Evolutionary conservation across 2,113 vertebrate species (phyloP), one percentile per base, ranked within the genome.

Genomic region (Taxidea taxus): DNA sequence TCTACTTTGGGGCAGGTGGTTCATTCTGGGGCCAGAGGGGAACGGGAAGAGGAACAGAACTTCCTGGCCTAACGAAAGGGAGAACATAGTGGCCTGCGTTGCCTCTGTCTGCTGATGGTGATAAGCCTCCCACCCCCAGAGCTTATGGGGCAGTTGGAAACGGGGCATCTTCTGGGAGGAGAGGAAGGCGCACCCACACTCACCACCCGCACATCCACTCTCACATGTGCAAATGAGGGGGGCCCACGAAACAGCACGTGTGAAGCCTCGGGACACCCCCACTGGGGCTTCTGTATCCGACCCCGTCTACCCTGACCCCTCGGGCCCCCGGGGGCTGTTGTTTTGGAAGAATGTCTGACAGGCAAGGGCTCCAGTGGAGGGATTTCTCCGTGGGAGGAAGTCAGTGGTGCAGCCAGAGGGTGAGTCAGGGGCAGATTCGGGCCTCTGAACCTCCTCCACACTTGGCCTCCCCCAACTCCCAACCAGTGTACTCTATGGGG

Each of bases 181-280:
- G 31, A 47, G 27, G 60, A 0, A 16, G 51, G 21, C 5, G 1
- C 0, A 2, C 1, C 0, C 9, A 18, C 20, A 23, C 4, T 7
- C 9, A 4, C 14, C 27, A 11, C 31, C 12, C 39, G 7, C 31
- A 56, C 1, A 20, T 9, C 34, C 14, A 13, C 34, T 3, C 42
- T 12, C 0, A 0, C 2, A 4, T n/a, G 12, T 1, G 0, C 16
- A 13, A 16, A 13, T 27, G 70, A 7, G 13, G 39, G 78, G 39
- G 47, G n/a, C 2, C 37, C 42, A 29, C 23, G 47, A 10, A 10
- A 7, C 34, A 3, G 3, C 42, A 34, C 42, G 4, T 3, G 21
- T 8, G 1, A 25, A n/a, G 75, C 37, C 89, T 27, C 11, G 7
- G 56, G 37, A 39, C 23, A 47, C 2, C 34, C 34, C 25, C 3